A percentile compares a stretch with the other conserved stretches of the same genome.
phyloP scores from a whole-genome alignment of 2,888 invertebrate species.

The Cetonia aurata region DNA sequence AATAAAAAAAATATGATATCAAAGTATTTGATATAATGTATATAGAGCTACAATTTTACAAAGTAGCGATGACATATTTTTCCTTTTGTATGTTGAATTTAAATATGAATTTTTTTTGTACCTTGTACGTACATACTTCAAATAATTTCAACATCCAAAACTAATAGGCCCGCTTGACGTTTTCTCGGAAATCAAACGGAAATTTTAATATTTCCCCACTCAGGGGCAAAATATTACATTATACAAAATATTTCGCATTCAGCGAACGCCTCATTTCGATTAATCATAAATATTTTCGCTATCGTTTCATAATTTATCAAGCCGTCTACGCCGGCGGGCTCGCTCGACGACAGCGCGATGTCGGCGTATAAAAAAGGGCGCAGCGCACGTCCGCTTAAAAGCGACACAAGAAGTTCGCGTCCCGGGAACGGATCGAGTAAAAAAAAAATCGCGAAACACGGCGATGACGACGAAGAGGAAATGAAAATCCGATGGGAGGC shows the following conservation, averaged over 20 bases:
- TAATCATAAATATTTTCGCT: slow-evolving; percentile 37
- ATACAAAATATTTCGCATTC: slow-evolving; percentile 11
- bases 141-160: too few species aligned
- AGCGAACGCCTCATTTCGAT: slow-evolving; percentile 14
- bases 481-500: slow-evolving; percentile 25
- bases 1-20: too few species aligned
- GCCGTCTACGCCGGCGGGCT: slow-evolving; percentile 5
- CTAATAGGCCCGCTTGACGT: too few species aligned
- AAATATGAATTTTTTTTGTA: too few species aligned
- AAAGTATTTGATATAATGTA: too few species aligned
- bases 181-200: too few species aligned
- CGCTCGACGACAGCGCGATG: slow-evolving; percentile 5
- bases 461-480: slow-evolving; percentile 14
- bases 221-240: neutral
- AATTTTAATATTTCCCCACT: too few species aligned
- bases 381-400: slow-evolving; percentile 2
- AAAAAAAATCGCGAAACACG: slow-evolving; percentile 19
- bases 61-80: too few species aligned
- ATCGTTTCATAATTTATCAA: slow-evolving; percentile 41
- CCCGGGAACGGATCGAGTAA: neutral
- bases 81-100: too few species aligned
- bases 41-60: too few species aligned
- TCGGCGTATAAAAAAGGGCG: slow-evolving; percentile 1
- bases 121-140: too few species aligned
- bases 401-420: slow-evolving; percentile 8